These are phyloP conservation scores for Sericinus montela DNA, from an alignment of 2,888 invertebrate genomes.

Conservation along the genomic window DNA sequence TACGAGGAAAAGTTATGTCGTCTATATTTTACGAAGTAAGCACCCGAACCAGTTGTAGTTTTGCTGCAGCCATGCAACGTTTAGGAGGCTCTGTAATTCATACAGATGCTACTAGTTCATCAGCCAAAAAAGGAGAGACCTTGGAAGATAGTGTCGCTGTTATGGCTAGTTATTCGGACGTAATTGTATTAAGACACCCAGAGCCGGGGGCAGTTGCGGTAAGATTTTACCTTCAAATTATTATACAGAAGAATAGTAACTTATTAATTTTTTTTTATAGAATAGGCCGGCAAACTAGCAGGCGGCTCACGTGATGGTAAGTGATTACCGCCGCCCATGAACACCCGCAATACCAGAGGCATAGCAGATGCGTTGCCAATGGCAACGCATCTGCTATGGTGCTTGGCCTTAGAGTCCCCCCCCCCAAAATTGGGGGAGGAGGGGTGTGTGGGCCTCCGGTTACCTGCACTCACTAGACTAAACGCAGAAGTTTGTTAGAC, in stretches of 20 bases:
- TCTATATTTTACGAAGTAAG: conserved; percentile 98
- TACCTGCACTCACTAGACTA: no score
- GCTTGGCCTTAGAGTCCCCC: no score
- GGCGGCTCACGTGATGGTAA: no score
- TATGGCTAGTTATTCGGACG: conserved; percentile 96
- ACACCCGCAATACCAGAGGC: no score
- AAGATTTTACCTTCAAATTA: conserved; percentile 52
- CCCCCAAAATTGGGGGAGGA: no score
- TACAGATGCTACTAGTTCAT: conserved; percentile 94
- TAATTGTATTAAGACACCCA: conserved; percentile 96
- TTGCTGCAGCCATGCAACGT: conserved; percentile 97
- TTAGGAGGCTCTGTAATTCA: conserved; percentile 95
- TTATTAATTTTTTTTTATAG: no score
- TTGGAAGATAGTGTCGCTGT: conserved; percentile 92
- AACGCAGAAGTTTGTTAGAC: no score
- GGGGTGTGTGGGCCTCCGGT: no score
- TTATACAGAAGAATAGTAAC: background rate
- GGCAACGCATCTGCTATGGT: no score
- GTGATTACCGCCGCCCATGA: no score
- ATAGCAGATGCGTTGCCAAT: no score
- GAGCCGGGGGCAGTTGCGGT: conserved; percentile 93
- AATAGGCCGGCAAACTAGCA: no score
- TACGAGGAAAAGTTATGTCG: conserved; percentile 96
- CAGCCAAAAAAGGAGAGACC: conserved; percentile 97
- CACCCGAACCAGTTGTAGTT: conserved; percentile 97